A percentile compares a stretch with the other conserved stretches of the same genome.
Evolutionary conservation across 1,140 invertebrate species (phyloP).

Genomic region (Leptonema lineaticorne): DNA sequence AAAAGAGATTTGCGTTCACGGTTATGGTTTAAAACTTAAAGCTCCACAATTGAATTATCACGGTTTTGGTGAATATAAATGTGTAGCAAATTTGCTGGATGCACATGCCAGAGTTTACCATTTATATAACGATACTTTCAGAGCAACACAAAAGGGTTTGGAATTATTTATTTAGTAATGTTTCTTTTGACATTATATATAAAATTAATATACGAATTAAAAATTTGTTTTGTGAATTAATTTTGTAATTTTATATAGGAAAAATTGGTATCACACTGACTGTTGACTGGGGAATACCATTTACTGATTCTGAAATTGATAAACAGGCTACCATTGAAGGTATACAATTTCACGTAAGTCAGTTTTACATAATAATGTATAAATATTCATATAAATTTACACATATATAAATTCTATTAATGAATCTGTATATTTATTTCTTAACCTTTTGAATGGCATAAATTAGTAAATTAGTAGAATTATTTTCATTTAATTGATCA

Average conservation of each 20-base stretch:
- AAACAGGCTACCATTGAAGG: constrained; percentile 49
- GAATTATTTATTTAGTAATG: too few species aligned
- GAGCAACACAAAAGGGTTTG: constrained; percentile 49
- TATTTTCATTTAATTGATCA: too few species aligned
- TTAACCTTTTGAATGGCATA: too few species aligned
- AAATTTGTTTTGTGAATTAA: too few species aligned
- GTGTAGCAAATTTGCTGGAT: constrained; percentile 56
- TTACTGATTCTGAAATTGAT: constrained; percentile 46
- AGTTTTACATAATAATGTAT: not conserved
- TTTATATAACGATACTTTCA: constrained; percentile 55
- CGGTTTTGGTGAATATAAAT: constrained; percentile 54
- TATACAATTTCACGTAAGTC: constrained; percentile 46
- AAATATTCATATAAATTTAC: too few species aligned
- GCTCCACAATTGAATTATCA: constrained; percentile 47
- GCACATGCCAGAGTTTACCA: constrained; percentile 59
- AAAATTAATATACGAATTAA: not conserved
- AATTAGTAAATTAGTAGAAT: too few species aligned
- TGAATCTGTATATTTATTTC: too few species aligned
- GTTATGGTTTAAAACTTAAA: constrained; percentile 45
- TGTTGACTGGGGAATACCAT: constrained; percentile 53
- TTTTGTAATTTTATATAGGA: too few species aligned
- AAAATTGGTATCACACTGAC: constrained; percentile 57
- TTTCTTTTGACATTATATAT: too few species aligned
- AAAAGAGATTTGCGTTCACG: constrained; percentile 45
- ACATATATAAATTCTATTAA: too few species aligned